Evolutionary conservation across 2,888 invertebrate species (phyloP).

Genomic region (Spisula subtruncata): DNA sequence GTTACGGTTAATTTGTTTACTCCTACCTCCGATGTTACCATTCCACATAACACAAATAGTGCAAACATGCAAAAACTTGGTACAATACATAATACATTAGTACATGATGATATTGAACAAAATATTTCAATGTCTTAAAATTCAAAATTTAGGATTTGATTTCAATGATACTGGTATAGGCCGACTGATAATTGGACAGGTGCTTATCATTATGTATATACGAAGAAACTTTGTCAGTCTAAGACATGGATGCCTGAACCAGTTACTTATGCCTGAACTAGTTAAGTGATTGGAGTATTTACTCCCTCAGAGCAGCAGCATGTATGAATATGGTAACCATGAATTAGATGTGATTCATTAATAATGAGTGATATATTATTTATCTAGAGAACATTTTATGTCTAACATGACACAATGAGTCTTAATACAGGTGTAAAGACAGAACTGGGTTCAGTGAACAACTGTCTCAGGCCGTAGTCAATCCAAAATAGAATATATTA

Average conservation of each 20-base stretch:
- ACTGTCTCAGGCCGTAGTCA: conserved; percentile 32
- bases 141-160: not conserved
- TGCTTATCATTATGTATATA: not conserved
- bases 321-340: not conserved
- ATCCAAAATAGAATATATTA: not conserved
- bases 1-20: not conserved
- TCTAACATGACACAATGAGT: conserved; percentile 18
- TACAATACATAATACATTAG: conserved; percentile 42
- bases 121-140: not conserved
- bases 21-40: conserved; percentile 8
- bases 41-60: conserved; percentile 28
- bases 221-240: not conserved
- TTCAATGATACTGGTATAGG: not conserved
- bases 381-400: not conserved
- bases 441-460: conserved; percentile 40
- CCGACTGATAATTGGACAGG: conserved; percentile 1
- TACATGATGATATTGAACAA: conserved; percentile 23
- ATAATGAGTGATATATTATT: not conserved
- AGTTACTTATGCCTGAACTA: too few species aligned
- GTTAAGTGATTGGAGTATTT: too few species aligned
- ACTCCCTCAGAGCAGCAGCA: too few species aligned
- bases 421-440: conserved; percentile 38
- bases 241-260: too few species aligned
- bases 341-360: not conserved
- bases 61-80: conserved; percentile 44